Evolutionary conservation across 2,888 invertebrate genomes (phyloP).

Genomic region (Drosophila recens): DNA sequence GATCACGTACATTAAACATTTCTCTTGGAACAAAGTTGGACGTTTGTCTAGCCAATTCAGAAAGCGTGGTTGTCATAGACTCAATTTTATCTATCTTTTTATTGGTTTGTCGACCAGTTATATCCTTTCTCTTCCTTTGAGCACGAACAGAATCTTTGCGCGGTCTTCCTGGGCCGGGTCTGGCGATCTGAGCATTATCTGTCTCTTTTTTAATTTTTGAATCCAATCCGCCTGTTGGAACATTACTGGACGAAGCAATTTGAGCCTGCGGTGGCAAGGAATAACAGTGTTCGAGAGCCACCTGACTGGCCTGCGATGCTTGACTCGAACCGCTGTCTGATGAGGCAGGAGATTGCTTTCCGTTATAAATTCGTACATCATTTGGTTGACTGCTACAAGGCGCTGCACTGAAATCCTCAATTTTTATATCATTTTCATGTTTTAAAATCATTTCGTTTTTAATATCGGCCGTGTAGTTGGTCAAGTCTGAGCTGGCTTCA

Average conservation of each 20-base stretch:
- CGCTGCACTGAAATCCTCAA: constrained; percentile 1
- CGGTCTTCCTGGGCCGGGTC: constrained; percentile 84
- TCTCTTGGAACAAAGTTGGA: constrained; percentile 77
- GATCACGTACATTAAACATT: constrained; percentile 88
- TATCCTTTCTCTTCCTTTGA: constrained; percentile 84
- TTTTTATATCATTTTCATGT: constrained; percentile 7
- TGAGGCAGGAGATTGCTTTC: constrained; percentile 83
- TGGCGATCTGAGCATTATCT: constrained; percentile 70
- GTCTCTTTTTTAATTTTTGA: constrained; percentile 25
- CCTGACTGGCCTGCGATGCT: constrained; percentile 87
- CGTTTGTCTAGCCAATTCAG: constrained; percentile 56
- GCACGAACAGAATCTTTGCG: constrained; percentile 82
- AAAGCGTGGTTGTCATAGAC: constrained; percentile 38
- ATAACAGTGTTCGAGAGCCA: constrained; percentile 94
- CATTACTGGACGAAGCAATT: constrained; percentile 5
- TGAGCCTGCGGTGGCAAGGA: constrained; percentile 89
- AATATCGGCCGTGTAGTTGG: not conserved
- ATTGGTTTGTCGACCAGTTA: constrained; percentile 34
- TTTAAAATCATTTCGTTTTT: constrained; percentile 1
- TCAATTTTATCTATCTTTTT: constrained; percentile 46
- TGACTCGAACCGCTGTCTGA: constrained; percentile 86
- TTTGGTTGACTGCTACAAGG: constrained; percentile 17
- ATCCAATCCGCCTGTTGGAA: constrained; percentile 9
- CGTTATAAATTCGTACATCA: constrained; percentile 50
- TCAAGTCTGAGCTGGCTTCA: constrained; percentile 7